Conservation (phyloP, 2,888 invertebrate genomes). For the Pachydiplax longipennis region DNA sequence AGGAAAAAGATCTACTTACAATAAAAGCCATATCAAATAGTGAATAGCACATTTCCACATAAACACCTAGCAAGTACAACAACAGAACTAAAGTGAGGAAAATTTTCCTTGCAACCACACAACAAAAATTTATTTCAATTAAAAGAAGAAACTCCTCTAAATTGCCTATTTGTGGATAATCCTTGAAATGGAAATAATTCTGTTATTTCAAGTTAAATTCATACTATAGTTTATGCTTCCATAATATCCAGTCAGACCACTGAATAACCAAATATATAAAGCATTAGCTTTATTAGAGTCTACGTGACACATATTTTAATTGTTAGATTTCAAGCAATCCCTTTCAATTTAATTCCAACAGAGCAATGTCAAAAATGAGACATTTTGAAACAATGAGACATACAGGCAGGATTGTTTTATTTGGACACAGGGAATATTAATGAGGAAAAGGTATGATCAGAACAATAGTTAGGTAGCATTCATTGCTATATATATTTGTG, state of each 20-base stretch:
- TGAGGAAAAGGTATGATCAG: no score
- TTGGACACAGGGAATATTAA: no score
- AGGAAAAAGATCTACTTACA: conserved; percentile 12
- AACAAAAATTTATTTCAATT: background rate
- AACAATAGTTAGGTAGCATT: background rate
- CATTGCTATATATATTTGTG: background rate
- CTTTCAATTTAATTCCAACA: background rate
- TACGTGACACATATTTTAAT: background rate
- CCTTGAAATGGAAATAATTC: no score
- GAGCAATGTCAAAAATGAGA: background rate
- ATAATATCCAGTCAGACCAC: no score
- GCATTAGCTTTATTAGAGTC: background rate
- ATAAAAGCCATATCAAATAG: conserved; percentile 26
- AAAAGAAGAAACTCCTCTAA: background rate
- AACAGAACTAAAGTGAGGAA: background rate
- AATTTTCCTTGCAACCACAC: conserved; percentile 26
- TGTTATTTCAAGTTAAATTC: no score
- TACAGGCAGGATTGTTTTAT: background rate
- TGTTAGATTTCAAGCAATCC: background rate
- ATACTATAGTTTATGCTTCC: no score
- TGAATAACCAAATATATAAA: background rate
- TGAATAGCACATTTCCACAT: conserved; percentile 27
- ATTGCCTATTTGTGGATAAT: no score
- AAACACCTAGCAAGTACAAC: conserved; percentile 26
- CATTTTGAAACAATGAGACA: background rate